These are phyloP conservation scores for Tetrapedia diversipes DNA, from an alignment of 2,888 invertebrate species.

Conservation along the genomic window DNA sequence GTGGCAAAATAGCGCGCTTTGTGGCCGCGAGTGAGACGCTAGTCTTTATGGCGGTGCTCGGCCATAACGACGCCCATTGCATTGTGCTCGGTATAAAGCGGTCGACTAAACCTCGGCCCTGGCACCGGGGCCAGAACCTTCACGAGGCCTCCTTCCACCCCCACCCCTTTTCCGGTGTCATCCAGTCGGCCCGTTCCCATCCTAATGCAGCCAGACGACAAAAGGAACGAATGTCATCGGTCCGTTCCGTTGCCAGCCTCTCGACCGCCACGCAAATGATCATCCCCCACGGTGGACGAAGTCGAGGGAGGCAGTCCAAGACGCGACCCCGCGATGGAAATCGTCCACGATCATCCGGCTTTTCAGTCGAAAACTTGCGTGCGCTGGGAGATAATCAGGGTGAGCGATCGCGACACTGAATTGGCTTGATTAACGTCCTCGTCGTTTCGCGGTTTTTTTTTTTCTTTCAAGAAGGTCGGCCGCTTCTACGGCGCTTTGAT, in stretches of 20 bases:
- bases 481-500: background rate
- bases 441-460: background rate
- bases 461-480: background rate
- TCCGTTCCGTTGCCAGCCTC: constrained; percentile 17
- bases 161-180: constrained; percentile 14
- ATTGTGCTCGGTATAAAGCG: constrained; percentile 73
- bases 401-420: constrained; percentile 6
- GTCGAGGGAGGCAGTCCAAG: constrained; percentile 27
- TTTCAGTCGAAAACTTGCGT: constrained; percentile 36
- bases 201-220: constrained; percentile 69
- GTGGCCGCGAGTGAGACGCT: constrained; percentile 71
- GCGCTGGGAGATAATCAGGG: background rate
- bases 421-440: constrained; percentile 35
- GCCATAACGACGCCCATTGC: constrained; percentile 75
- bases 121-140: constrained; percentile 59
- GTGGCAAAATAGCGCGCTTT: constrained; percentile 75
- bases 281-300: constrained; percentile 24
- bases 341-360: constrained; percentile 20
- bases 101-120: constrained; percentile 57
- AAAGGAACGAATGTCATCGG: constrained; percentile 72
- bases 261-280: constrained; percentile 45
- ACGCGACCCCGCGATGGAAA: constrained; percentile 36
- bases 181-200: constrained; percentile 21
- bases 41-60: constrained; percentile 74
- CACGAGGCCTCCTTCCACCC: constrained; percentile 16